Percentiles rank a stretch among this genome's conserved stretches.
Evolutionary conservation across 2,797 vertebrate species (phyloP).

Genomic region (Sebastolobus altivelis): DNA sequence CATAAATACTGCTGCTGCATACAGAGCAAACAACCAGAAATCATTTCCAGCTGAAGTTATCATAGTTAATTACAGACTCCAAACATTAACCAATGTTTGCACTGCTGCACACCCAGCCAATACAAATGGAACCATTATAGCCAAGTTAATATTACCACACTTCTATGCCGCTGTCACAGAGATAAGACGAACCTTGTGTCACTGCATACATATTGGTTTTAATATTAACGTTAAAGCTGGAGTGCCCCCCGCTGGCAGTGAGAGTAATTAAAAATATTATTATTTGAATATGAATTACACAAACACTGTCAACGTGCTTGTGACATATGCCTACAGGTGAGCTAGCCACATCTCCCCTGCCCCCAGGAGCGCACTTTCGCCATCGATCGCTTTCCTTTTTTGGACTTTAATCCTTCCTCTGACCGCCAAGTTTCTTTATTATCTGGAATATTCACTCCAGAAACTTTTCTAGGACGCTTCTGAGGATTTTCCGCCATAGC

Average conservation of each 20-base stretch:
- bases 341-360: neutral
- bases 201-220: constrained; percentile 3
- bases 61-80: neutral
- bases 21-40: neutral
- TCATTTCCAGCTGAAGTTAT: neutral
- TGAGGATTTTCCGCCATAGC: neutral
- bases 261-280: neutral
- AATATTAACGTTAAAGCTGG: neutral
- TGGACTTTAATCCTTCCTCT: too few relatives aligned
- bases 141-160: neutral
- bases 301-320: neutral
- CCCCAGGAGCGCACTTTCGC: neutral
- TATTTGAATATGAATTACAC: neutral
- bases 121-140: neutral
- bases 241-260: neutral
- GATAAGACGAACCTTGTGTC: neutral
- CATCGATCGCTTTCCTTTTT: neutral
- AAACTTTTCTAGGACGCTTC: neutral
- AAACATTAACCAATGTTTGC: constrained; percentile 9
- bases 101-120: neutral
- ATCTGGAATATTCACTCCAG: too few relatives aligned
- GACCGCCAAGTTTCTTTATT: too few relatives aligned
- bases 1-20: neutral
- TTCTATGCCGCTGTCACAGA: neutral
- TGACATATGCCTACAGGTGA: neutral